Conservation (phyloP, 2,797 vertebrate species). For the Paedocypris micromegethes region DNA sequence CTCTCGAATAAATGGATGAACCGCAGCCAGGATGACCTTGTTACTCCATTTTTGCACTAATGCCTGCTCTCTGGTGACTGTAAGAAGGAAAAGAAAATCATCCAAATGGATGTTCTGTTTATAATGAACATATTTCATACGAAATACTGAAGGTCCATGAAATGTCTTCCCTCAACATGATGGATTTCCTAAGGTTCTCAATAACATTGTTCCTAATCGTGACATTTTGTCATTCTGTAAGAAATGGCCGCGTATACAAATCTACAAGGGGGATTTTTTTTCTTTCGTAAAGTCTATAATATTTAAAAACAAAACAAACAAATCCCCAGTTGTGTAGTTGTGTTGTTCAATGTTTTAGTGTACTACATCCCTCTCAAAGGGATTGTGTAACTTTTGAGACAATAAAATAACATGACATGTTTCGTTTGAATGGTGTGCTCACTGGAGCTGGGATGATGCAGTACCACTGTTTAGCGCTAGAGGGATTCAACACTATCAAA, state of each 20-base stretch:
- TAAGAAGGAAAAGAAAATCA: conserved; percentile 63
- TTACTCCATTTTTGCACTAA: conserved; percentile 90
- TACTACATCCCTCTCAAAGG: conserved; percentile 93
- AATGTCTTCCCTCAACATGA: conserved; percentile 96
- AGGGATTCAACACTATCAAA: no score
- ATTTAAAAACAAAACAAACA: conserved; percentile 79
- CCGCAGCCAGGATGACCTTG: conserved; percentile 86
- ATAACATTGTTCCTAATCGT: conserved; percentile 95
- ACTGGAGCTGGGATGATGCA: neutral
- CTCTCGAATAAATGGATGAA: conserved; percentile 72
- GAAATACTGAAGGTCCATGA: conserved; percentile 92
- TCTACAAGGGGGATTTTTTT: conserved; percentile 95
- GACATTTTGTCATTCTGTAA: conserved; percentile 96
- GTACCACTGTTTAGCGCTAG: no score
- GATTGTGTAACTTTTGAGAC: conserved; percentile 99
- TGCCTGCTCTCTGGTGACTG: conserved; percentile 84
- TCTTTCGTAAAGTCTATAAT: conserved; percentile 85
- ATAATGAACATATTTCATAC: conserved; percentile 90
- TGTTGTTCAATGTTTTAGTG: conserved; percentile 97
- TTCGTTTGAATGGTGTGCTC: conserved; percentile 72
- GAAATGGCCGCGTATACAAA: conserved; percentile 98
- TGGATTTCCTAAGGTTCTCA: conserved; percentile 93
- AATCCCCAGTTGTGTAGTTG: conserved; percentile 89
- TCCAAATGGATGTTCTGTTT: conserved; percentile 86
- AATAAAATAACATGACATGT: conserved; percentile 91